phyloP scores from a whole-genome alignment of 1,140 invertebrate genomes.

The Drosophila azteca region DNA sequence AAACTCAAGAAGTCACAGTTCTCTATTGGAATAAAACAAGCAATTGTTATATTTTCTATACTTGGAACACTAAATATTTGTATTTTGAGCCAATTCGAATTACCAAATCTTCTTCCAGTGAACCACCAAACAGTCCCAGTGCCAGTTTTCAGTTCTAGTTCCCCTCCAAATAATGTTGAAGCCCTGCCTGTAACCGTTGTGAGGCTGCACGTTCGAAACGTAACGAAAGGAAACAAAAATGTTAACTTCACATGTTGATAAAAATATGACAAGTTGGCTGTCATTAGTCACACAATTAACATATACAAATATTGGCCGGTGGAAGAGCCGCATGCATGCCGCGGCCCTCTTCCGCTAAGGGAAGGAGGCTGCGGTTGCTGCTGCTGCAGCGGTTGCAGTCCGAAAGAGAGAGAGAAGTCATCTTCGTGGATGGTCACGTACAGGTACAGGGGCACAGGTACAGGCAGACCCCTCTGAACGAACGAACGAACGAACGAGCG shows the following conservation, averaged over 20 bases:
- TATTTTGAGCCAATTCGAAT: too few species aligned
- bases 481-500: slow-evolving; percentile 33
- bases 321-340: too few species aligned
- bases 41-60: too few species aligned
- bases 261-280: slow-evolving; percentile 83
- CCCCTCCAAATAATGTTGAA: too few species aligned
- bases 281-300: slow-evolving; percentile 83
- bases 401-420: neutral
- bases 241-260: slow-evolving; percentile 80
- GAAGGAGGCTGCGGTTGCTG: slow-evolving; percentile 3
- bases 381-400: slow-evolving; percentile 4
- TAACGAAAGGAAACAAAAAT: slow-evolving; percentile 66
- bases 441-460: neutral
- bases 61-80: too few species aligned
- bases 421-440: slow-evolving; percentile 43
- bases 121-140: too few species aligned
- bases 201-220: slow-evolving; percentile 8
- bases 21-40: too few species aligned
- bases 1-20: too few species aligned
- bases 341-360: neutral
- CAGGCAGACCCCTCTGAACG: neutral
- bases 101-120: too few species aligned
- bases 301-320: slow-evolving; percentile 74
- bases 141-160: too few species aligned
- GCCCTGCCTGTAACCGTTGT: too few species aligned